These are phyloP conservation scores for Diabrotica undecimpunctata DNA, from an alignment of 1,140 invertebrate species.

Conservation along the genomic window DNA sequence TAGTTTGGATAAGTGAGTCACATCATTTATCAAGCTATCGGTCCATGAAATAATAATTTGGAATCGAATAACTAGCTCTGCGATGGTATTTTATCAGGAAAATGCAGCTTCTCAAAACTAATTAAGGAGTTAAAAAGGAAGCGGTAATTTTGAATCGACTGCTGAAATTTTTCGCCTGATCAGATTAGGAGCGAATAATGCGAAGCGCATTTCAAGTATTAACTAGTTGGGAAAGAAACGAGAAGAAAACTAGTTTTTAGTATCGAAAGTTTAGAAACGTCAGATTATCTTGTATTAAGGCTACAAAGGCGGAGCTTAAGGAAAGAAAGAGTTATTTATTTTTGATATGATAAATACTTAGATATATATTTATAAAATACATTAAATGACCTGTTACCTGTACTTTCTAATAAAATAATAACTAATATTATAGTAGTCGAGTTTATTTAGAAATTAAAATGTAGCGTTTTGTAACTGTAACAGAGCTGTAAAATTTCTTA, in stretches of 20 bases:
- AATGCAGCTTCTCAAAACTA: constrained; percentile 15
- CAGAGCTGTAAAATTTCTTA: no score
- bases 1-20: constrained; percentile 17
- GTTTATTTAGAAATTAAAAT: no score
- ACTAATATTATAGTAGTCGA: no score
- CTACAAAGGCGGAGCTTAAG: no score
- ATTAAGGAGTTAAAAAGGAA: constrained; percentile 18
- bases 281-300: no score
- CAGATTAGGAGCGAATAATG: constrained; percentile 11
- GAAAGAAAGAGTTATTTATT: no score
- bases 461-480: no score
- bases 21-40: constrained; percentile 7
- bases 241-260: background rate
- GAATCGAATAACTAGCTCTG: constrained; percentile 9
- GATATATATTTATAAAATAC: no score
- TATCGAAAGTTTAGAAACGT: no score
- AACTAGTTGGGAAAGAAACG: constrained; percentile 11
- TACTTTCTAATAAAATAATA: no score
- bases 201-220: background rate
- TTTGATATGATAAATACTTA: no score
- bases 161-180: constrained; percentile 11
- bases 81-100: constrained; percentile 15
- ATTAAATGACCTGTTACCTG: no score
- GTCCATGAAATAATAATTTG: constrained; percentile 18
- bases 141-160: constrained; percentile 16